A percentile compares a stretch with the other conserved stretches of the same genome.
phyloP scores from a whole-genome alignment of 2,113 vertebrate species.

The Tupaia tana region DNA sequence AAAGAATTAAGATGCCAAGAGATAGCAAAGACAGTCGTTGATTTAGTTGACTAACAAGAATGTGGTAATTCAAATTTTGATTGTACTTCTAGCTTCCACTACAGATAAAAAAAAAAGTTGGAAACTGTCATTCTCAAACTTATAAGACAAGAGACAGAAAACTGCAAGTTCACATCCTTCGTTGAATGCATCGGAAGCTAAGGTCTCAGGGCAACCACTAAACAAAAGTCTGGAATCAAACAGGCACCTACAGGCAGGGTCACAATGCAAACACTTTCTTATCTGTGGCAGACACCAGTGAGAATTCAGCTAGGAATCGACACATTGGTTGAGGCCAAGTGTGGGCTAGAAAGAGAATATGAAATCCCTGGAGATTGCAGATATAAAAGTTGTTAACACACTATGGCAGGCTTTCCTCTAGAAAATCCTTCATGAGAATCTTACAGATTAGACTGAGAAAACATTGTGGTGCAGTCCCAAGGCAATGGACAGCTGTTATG shows the following conservation, averaged over 20 bases:
- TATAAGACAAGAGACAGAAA: background rate
- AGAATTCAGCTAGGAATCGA: background rate
- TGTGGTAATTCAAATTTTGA: background rate
- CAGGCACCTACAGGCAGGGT: background rate
- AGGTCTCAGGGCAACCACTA: background rate
- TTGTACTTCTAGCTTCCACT: background rate
- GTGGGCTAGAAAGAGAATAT: background rate
- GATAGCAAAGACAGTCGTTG: background rate
- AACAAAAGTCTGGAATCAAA: background rate
- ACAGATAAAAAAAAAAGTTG: background rate
- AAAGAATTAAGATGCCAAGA: background rate
- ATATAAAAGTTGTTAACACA: background rate
- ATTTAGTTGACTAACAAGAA: background rate
- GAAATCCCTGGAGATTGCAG: background rate
- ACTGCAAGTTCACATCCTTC: background rate
- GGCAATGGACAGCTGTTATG: background rate
- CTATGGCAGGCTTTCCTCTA: background rate
- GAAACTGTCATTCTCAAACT: background rate
- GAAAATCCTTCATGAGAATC: background rate
- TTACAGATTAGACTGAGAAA: background rate
- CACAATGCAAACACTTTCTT: rapidly evolving
- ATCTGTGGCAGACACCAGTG: background rate
- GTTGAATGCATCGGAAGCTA: background rate
- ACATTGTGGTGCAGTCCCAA: background rate
- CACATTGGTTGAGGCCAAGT: background rate